Base-by-base conservation (phyloP, 2,888 invertebrate species). In the Byasa hedistus region DNA sequence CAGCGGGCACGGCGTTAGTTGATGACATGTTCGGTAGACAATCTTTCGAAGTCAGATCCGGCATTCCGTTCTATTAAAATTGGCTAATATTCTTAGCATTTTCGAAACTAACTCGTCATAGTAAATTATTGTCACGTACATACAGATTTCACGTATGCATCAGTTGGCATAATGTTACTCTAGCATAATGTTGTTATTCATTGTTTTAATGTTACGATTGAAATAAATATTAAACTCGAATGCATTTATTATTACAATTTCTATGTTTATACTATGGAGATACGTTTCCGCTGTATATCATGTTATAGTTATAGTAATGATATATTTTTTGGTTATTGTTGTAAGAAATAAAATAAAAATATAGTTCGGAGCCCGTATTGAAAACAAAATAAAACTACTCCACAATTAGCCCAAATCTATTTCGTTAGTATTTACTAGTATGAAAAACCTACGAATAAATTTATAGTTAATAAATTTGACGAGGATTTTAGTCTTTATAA, bases 1-100 rank as follows among this genome's bases (percentile, higher is more conserved):
- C 89, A 0, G 70, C 76, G 57, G 89, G 89, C 3, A 80, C 79
- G 0, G 88, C 87, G 0, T 71, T 81, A 1, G 85, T 88, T 2
- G 70, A 74, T 0, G 74, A 74, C 2, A 80, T 83, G 39, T 72
- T 85, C 7, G 83, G 80, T 0, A 79, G 78, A 1, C 72, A 74
- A 39, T 63, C 73, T 10, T 63, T 72, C 19, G 73, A 75, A 44
- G 71, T 73, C 8, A 32, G 69, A 60, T 75, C 68, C 75, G 71
- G 71, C 24, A 68, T 51, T 48, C 17, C 71, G 69, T 24, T 52
- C 61, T 69, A 54, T 63, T 72, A 61, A 62, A 21, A 15, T 51
- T 19, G 19, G 21, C 52, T 73, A 65, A 69, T 60, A 67, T 64
- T 68, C n/a, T 54, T 58, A 61, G 7, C 10, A n/a, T n/a, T 7